These are phyloP conservation scores for Oreochromis spilurus DNA, from an alignment of 2,113 vertebrate species.

Conservation along the genomic window DNA sequence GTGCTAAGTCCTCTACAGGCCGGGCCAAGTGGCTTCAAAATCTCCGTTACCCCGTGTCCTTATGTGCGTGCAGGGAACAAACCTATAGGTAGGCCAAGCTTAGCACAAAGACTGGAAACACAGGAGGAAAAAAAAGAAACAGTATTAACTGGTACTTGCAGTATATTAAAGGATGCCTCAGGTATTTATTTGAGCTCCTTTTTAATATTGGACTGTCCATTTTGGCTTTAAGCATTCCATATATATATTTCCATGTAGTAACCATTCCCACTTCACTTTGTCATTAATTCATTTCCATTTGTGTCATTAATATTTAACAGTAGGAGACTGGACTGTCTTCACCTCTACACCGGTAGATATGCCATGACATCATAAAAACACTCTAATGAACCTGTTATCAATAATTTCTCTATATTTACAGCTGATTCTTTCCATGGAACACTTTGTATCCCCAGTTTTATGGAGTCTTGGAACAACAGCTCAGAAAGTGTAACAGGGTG, in stretches of 20 bases:
- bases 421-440: neutral
- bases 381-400: neutral
- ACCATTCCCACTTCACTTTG: neutral
- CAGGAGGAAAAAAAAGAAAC: neutral
- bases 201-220: neutral
- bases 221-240: neutral
- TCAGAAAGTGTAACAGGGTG: neutral
- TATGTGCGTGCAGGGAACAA: neutral
- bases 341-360: neutral
- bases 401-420: neutral
- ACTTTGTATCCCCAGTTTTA: neutral
- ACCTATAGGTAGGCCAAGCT: too few species aligned
- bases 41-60: rapidly evolving
- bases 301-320: neutral
- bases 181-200: neutral
- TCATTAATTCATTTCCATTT: neutral
- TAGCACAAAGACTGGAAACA: neutral
- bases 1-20: neutral
- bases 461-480: neutral
- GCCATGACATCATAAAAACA: neutral
- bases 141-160: neutral
- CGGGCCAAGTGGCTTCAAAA: neutral
- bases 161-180: neutral
- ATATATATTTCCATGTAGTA: neutral
- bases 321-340: rapidly evolving